A percentile compares a stretch with the other conserved stretches of the same genome.
These are phyloP conservation scores for Stictonetta naevosa DNA, from an alignment of 2,113 vertebrate species.

Conservation along the genomic window DNA sequence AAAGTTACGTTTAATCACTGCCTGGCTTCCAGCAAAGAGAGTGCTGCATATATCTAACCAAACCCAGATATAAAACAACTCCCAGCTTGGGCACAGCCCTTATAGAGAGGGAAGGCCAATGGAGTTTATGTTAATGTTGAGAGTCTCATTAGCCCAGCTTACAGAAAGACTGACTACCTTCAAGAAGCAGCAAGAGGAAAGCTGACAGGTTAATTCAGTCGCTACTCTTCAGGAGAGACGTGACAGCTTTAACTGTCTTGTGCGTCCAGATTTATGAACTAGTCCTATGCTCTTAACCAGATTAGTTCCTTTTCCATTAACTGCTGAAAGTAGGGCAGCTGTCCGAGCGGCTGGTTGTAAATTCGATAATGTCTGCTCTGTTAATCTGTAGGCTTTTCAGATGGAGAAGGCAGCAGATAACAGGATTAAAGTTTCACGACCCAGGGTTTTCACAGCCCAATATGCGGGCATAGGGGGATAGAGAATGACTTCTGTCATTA, in stretches of 20 bases:
- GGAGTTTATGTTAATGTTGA: neutral
- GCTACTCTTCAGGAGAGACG: conserved; percentile 63
- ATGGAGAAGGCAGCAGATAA: conserved; percentile 83
- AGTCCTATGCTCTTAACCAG: conserved; percentile 83
- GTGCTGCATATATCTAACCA: neutral
- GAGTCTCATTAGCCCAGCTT: conserved; percentile 79
- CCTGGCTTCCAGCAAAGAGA: neutral
- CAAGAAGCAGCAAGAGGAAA: conserved; percentile 68
- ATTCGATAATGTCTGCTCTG: conserved; percentile 82
- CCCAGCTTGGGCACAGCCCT: neutral
- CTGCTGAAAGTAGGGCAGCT: conserved; percentile 89
- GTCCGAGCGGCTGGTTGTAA: conserved; percentile 87
- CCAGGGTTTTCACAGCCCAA: conserved; percentile 71
- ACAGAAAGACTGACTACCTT: conserved; percentile 68
- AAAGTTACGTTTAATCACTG: neutral
- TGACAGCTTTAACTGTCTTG: conserved; percentile 80
- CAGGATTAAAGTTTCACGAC: conserved; percentile 84
- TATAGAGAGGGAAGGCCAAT: neutral
- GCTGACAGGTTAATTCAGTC: conserved; percentile 77
- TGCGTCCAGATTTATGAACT: conserved; percentile 79
- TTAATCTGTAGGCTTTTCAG: conserved; percentile 83
- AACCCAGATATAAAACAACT: neutral
- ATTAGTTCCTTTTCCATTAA: conserved; percentile 86
- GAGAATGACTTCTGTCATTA: conserved; percentile 78
- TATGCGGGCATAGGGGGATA: conserved; percentile 66